Percentiles rank a stretch among this genome's conserved stretches.
Evolutionary conservation across 2,888 invertebrate genomes (phyloP).

Genomic region (Trachelus stipa): DNA sequence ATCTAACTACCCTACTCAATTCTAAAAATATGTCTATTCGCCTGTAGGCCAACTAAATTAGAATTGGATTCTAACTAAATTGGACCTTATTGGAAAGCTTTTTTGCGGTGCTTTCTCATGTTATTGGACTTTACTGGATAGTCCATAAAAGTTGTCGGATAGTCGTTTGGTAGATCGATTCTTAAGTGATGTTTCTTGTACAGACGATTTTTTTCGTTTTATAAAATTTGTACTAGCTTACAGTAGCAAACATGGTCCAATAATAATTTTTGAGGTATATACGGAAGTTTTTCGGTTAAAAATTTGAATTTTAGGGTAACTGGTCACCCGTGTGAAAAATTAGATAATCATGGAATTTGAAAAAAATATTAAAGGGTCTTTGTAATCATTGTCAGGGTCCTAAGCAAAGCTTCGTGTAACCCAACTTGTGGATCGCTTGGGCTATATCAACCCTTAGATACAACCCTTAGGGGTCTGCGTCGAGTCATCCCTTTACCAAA

Average conservation of each 20-base stretch:
- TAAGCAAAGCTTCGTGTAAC: not conserved
- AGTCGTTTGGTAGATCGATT: not conserved
- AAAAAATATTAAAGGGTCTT: not conserved
- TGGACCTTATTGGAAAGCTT: not conserved
- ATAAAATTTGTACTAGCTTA: not conserved
- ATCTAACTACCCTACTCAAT: too few relatives aligned
- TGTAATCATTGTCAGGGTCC: not conserved
- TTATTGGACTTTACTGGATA: not conserved
- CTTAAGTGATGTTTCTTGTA: not conserved
- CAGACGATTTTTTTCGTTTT: not conserved
- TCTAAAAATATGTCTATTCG: not conserved
- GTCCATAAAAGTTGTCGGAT: not conserved
- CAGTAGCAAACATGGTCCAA: not conserved
- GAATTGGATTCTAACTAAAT: not conserved
- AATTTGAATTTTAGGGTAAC: not conserved
- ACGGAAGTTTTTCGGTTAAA: not conserved
- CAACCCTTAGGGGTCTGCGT: not conserved
- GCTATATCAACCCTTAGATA: not conserved
- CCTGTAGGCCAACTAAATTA: not conserved
- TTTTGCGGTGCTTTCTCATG: not conserved
- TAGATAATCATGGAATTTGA: not conserved
- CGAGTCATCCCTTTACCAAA: not conserved
- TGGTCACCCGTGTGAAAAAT: not conserved
- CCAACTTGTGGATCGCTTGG: not conserved
- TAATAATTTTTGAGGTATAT: not conserved